Conservation (phyloP, 2,113 vertebrate genomes). For the Poeciliopsis retropinna region DNA sequence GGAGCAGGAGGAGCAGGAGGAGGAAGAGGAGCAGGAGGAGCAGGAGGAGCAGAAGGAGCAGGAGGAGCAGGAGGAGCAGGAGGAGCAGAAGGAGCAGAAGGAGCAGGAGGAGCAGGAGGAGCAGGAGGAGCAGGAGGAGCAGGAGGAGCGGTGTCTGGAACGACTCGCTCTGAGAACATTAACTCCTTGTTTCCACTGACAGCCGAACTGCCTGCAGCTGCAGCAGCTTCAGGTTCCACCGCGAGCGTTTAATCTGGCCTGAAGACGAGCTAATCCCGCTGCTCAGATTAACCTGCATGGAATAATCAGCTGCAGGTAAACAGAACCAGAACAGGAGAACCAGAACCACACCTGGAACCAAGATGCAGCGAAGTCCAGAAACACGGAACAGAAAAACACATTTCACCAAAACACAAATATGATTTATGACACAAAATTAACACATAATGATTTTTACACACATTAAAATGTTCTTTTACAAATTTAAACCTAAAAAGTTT, state of each 20-base stretch:
- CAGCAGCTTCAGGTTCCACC: background rate
- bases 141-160: conserved; percentile 16
- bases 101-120: conserved; percentile 7
- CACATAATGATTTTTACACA: too few species aligned
- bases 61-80: conserved; percentile 4
- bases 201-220: too few species aligned
- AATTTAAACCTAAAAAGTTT: too few species aligned
- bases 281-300: too few species aligned
- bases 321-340: background rate
- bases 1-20: conserved; percentile 7
- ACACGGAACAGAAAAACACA: too few species aligned
- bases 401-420: too few species aligned
- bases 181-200: conserved; percentile 18
- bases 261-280: conserved; percentile 12
- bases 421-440: too few species aligned
- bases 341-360: background rate
- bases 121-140: conserved; percentile 7
- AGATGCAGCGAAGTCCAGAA: background rate
- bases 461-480: too few species aligned
- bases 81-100: conserved; percentile 3
- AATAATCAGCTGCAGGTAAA: too few species aligned
- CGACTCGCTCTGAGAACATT: conserved; percentile 8
- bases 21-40: conserved; percentile 7
- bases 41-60: background rate
- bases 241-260: conserved; percentile 29